A percentile compares a stretch with the other conserved stretches of the same genome.
phyloP scores from a whole-genome alignment of 2,113 vertebrate species.

The Turnix velox region DNA sequence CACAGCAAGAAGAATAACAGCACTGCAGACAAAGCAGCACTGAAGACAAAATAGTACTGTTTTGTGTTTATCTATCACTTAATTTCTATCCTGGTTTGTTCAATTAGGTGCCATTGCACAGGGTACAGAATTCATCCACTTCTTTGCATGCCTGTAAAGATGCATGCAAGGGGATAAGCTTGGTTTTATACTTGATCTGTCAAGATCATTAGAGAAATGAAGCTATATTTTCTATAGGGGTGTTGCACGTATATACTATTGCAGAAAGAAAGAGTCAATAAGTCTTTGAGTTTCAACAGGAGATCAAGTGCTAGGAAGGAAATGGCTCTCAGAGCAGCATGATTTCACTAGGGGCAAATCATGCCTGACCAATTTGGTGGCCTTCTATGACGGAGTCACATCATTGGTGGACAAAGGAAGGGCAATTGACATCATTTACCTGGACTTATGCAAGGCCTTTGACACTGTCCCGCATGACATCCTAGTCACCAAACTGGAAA shows the following conservation, averaged over 20 bases:
- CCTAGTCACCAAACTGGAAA: too few relatives aligned
- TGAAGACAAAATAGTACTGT: rapidly evolving
- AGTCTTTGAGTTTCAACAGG: background rate
- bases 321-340: rapidly evolving
- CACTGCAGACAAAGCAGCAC: background rate
- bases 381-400: too few relatives aligned
- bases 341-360: too few relatives aligned
- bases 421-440: too few relatives aligned
- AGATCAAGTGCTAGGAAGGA: background rate
- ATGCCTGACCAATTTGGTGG: too few relatives aligned
- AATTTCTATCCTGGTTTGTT: background rate
- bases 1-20: background rate
- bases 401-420: too few relatives aligned
- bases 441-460: too few relatives aligned
- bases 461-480: too few relatives aligned
- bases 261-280: background rate
- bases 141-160: background rate
- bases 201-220: background rate
- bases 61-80: background rate
- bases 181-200: background rate
- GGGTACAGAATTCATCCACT: background rate
- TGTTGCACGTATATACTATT: background rate
- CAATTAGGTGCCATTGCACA: rapidly evolving
- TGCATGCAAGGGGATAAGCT: rapidly evolving
- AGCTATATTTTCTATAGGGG: background rate